Conservation (phyloP, 1,140 invertebrate species). For the Aphis gossypii region DNA sequence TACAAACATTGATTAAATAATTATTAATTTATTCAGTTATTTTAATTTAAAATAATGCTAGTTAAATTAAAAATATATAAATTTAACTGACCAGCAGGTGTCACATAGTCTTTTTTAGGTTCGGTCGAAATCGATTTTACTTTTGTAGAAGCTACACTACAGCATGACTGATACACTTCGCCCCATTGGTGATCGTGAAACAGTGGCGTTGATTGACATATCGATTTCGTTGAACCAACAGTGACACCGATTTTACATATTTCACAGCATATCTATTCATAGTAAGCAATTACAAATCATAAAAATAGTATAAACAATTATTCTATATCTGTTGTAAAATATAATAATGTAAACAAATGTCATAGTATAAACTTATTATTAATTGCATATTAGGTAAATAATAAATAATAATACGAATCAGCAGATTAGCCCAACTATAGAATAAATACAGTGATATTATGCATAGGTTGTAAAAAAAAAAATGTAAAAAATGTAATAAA, state of each 20-base stretch:
- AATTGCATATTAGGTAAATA: neutral
- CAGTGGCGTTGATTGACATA: constrained; percentile 64
- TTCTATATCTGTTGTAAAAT: too few species aligned
- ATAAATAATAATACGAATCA: neutral
- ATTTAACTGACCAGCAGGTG: neutral
- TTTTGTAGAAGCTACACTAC: constrained; percentile 60
- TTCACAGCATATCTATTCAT: constrained; percentile 65
- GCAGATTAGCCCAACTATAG: neutral
- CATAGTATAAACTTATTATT: too few species aligned
- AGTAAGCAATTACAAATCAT: constrained; percentile 43
- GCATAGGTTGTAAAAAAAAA: too few species aligned
- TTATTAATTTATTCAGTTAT: neutral
- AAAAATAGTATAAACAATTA: neutral
- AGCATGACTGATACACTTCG: constrained; percentile 64
- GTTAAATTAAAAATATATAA: neutral
- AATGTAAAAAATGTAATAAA: neutral
- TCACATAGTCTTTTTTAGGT: too few species aligned
- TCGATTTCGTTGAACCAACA: constrained; percentile 63
- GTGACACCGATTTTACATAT: constrained; percentile 65
- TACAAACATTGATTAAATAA: neutral
- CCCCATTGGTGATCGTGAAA: constrained; percentile 65
- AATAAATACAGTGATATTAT: neutral
- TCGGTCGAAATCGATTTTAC: neutral
- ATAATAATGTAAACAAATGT: too few species aligned
- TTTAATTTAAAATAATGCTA: neutral